Conservation (phyloP, 1,140 invertebrate species). For the Drosophila bocki region DNA sequence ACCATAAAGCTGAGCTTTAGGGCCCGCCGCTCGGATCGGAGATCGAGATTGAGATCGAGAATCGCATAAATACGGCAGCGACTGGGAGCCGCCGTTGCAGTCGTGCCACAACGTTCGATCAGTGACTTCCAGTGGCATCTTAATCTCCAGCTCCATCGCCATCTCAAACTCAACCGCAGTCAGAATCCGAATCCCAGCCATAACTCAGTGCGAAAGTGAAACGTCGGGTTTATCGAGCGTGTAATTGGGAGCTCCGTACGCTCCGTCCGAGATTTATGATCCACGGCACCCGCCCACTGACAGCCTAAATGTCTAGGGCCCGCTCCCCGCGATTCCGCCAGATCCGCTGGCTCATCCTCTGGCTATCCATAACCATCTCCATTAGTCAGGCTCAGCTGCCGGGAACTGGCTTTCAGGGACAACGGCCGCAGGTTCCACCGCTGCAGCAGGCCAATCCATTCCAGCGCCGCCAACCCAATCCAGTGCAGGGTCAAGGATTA, state of each 20-base stretch:
- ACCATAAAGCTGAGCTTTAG: conserved; percentile 73
- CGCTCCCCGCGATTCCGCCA: conserved; percentile 27
- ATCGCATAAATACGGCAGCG: conserved; percentile 62
- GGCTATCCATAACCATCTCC: conserved; percentile 28
- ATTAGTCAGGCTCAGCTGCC: conserved; percentile 55
- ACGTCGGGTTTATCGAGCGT: conserved; percentile 78
- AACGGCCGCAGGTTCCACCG: conserved; percentile 40
- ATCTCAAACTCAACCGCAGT: conserved; percentile 4
- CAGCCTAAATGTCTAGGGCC: conserved; percentile 61
- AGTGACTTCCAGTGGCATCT: conserved; percentile 55
- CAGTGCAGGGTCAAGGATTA: conserved; percentile 57
- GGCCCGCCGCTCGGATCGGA: conserved; percentile 35
- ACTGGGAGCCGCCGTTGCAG: conserved; percentile 56
- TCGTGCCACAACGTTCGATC: conserved; percentile 57
- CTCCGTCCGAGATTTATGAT: conserved; percentile 69
- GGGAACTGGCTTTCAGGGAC: conserved; percentile 63
- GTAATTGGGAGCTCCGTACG: conserved; percentile 66
- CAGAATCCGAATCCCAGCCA: conserved; percentile 24
- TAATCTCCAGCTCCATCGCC: conserved; percentile 1
- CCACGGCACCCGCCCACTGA: conserved; percentile 41
- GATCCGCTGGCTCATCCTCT: conserved; percentile 42
- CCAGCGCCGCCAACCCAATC: conserved; percentile 61
- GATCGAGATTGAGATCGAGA: conserved; percentile 19
- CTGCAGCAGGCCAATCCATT: conserved; percentile 51
- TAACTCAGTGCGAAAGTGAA: conserved; percentile 47